Percentiles rank a stretch among this genome's conserved stretches.
Conservation (phyloP, 2,113 vertebrate genomes). For the Gallinago media region DNA sequence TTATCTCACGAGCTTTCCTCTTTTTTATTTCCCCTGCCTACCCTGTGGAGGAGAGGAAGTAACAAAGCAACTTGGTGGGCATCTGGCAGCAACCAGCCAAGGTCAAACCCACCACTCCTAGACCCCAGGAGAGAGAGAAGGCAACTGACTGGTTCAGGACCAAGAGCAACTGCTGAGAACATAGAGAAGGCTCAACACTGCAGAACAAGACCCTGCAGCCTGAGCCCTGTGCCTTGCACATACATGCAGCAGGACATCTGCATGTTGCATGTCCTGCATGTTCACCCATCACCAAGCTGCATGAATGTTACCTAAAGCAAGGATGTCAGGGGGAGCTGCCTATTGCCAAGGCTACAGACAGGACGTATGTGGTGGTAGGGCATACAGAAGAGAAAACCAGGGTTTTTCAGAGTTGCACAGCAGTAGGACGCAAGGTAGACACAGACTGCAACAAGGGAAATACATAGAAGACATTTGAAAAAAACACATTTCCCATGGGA, state of each 20-base stretch:
- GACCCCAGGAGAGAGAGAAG: neutral
- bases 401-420: neutral
- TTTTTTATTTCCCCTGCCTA: neutral
- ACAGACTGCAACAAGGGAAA: neutral
- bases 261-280: too few species aligned
- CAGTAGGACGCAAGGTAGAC: accelerated
- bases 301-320: neutral
- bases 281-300: neutral
- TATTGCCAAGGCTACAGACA: neutral
- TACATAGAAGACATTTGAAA: neutral
- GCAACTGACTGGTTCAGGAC: neutral
- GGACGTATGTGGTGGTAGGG: accelerated
- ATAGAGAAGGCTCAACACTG: neutral
- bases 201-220: neutral
- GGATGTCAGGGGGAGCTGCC: neutral
- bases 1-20: neutral
- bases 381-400: neutral
- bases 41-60: neutral
- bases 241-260: neutral
- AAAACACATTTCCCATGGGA: neutral
- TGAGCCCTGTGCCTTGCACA: neutral
- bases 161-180: neutral
- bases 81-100: neutral
- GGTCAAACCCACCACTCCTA: neutral
- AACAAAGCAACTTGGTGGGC: neutral